These are phyloP conservation scores for Carlito syrichta DNA, from an alignment of 2,113 vertebrate species.

Conservation along the genomic window DNA sequence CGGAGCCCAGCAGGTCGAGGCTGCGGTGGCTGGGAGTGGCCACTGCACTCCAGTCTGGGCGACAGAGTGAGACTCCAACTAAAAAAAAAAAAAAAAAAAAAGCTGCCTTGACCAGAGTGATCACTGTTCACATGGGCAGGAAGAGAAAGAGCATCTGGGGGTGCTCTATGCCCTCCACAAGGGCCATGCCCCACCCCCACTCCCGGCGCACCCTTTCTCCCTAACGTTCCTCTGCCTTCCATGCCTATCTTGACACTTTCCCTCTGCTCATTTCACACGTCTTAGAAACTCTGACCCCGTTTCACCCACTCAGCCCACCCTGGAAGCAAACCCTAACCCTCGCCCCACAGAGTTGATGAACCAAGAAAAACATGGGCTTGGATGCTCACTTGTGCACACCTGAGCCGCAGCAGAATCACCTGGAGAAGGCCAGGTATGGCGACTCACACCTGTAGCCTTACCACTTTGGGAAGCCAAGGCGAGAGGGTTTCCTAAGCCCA, in stretches of 20 bases:
- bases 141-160: neutral
- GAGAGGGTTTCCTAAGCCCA: no score
- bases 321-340: neutral
- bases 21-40: no score
- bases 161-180: fast-evolving
- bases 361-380: no score
- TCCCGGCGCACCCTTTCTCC: neutral
- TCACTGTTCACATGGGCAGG: fast-evolving
- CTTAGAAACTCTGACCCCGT: neutral
- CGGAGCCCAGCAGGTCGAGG: no score
- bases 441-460: no score
- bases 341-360: neutral
- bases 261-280: neutral
- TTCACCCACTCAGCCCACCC: neutral
- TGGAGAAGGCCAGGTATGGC: no score
- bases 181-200: neutral
- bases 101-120: neutral
- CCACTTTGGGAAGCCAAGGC: no score
- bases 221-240: no score
- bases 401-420: fast-evolving
- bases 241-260: no score
- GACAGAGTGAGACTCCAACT: no score
- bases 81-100: no score
- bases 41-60: no score
- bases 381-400: neutral